phyloP scores from a whole-genome alignment of 2,888 invertebrate species.

The Diarsia brunnea region DNA sequence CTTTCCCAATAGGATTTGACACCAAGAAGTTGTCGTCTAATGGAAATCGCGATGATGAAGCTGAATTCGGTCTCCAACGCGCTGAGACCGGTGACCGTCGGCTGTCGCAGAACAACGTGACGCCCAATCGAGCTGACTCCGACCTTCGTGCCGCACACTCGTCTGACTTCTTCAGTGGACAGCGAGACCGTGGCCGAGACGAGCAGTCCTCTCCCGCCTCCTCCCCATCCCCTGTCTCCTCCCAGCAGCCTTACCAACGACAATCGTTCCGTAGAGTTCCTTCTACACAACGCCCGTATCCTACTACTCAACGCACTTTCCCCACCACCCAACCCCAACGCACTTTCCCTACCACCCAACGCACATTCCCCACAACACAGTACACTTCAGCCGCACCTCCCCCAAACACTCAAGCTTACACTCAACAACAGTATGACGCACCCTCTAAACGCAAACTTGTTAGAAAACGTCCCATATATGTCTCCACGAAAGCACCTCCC shows the following conservation, averaged over 20 bases:
- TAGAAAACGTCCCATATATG: constrained; percentile 84
- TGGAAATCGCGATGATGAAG: constrained; percentile 92
- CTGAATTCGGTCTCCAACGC: constrained; percentile 93
- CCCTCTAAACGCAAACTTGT: constrained; percentile 83
- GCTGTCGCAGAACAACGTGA: constrained; percentile 78
- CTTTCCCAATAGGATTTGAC: constrained; percentile 89
- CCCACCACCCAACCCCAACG: constrained; percentile 70
- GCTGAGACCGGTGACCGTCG: constrained; percentile 92
- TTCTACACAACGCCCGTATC: constrained; percentile 79
- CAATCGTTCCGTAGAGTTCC: constrained; percentile 80
- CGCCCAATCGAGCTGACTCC: constrained; percentile 82
- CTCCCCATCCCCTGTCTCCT: constrained; percentile 74
- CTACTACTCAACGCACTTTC: constrained; percentile 74
- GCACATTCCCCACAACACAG: constrained; percentile 73
- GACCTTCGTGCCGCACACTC: constrained; percentile 94
- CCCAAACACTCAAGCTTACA: constrained; percentile 72
- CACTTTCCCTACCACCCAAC: constrained; percentile 73
- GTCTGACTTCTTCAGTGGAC: constrained; percentile 93
- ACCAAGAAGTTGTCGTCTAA: constrained; percentile 91
- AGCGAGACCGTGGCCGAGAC: constrained; percentile 86
- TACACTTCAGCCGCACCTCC: constrained; percentile 70
- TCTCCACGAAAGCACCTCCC: constrained; percentile 77
- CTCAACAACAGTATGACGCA: constrained; percentile 76
- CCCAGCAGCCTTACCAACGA: constrained; percentile 71
- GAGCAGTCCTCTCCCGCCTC: constrained; percentile 75